Conservation (phyloP, 2,888 invertebrate genomes). For the Deroplatys truncata region DNA sequence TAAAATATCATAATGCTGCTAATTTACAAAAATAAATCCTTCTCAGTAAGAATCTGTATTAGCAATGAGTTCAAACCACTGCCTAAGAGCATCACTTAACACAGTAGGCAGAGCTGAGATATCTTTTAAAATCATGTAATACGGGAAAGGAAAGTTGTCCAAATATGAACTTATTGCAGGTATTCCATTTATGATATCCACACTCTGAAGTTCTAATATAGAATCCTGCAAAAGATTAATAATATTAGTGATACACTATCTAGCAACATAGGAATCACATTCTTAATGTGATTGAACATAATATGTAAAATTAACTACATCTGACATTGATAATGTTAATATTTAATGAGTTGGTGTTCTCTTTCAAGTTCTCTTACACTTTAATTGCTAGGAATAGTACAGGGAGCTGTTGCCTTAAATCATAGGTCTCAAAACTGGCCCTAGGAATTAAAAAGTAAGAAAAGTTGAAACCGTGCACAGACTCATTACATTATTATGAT, state of each 20-base stretch:
- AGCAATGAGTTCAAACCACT: conserved; percentile 97
- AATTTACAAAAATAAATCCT: background rate
- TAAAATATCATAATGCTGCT: background rate
- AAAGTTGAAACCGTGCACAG: too few species aligned
- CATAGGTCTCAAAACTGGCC: too few species aligned
- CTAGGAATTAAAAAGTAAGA: too few species aligned
- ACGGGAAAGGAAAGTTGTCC: conserved; percentile 96
- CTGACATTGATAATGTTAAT: background rate
- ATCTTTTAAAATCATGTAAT: conserved; percentile 90
- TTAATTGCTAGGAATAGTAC: too few species aligned
- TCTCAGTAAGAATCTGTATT: conserved; percentile 9
- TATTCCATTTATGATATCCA: conserved; percentile 61
- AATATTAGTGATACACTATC: too few species aligned
- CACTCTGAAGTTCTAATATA: conserved; percentile 82
- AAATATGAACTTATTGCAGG: conserved; percentile 73
- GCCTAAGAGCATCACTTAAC: conserved; percentile 90
- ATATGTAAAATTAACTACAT: background rate
- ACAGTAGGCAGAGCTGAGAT: conserved; percentile 83
- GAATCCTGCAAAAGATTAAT: conserved; percentile 64
- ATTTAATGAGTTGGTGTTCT: too few species aligned
- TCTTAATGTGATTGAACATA: too few species aligned
- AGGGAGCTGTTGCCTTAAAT: too few species aligned
- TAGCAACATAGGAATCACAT: too few species aligned
- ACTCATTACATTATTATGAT: too few species aligned
- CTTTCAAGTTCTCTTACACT: too few species aligned